Percentiles rank a stretch among this genome's conserved stretches.
These are phyloP conservation scores for Eilema sororculum DNA, from an alignment of 2,888 invertebrate species.

Conservation along the genomic window DNA sequence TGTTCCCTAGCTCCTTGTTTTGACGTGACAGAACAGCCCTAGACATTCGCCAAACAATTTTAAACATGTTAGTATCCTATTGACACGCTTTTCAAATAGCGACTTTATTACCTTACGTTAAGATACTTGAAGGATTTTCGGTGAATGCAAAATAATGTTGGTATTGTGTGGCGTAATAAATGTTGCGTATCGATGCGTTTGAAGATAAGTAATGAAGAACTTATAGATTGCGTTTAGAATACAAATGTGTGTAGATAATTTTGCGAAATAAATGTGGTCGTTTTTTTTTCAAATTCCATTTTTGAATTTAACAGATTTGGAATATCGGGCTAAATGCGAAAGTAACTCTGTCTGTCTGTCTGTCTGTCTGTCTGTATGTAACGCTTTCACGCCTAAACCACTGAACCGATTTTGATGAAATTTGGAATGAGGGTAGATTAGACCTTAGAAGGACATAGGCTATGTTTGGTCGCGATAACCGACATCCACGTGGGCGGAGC, in stretches of 20 bases:
- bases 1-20: slow-evolving; percentile 83
- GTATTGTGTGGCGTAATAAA: slow-evolving; percentile 78
- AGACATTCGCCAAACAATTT: slow-evolving; percentile 71
- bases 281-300: slow-evolving; percentile 37
- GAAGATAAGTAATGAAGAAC: slow-evolving; percentile 86
- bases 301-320: slow-evolving; percentile 29
- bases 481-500: too few species aligned
- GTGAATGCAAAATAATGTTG: slow-evolving; percentile 38
- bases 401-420: too few species aligned
- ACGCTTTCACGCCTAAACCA: too few species aligned
- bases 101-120: neutral
- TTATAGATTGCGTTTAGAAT: slow-evolving; percentile 78
- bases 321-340: neutral
- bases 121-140: slow-evolving; percentile 7
- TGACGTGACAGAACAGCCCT: slow-evolving; percentile 83
- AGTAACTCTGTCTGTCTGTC: too few species aligned
- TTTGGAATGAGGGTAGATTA: too few species aligned
- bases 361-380: too few species aligned
- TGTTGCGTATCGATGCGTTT: slow-evolving; percentile 86
- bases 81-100: slow-evolving; percentile 25
- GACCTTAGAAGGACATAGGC: too few species aligned
- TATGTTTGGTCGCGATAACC: too few species aligned
- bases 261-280: slow-evolving; percentile 45
- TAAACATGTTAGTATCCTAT: slow-evolving; percentile 42
- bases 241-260: slow-evolving; percentile 65